Evolutionary conservation across 1,140 invertebrate genomes (phyloP), one percentile per base, ranked within the genome.

Genomic region (Macrobrachium nipponense): DNA sequence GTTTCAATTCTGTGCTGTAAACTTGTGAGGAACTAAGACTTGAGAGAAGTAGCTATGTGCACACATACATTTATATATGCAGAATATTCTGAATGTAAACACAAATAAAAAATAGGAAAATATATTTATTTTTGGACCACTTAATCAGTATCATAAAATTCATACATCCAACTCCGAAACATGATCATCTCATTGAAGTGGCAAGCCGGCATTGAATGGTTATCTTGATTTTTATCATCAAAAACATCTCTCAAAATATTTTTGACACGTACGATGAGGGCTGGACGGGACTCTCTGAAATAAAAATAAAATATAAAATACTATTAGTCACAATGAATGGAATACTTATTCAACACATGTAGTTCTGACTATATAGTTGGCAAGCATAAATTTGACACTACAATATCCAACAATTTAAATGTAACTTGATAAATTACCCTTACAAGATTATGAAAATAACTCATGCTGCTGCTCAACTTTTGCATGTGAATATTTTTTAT

Each of bases 181-280:
- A 66, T 81, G 64, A 81, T 59, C 80, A 81, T 81, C 36, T 81
- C 80, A 72, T 81, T 81, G 43, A 59, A 81, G 80, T 81, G 80
- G 62, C 64, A 70, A 14, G 66, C 80, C 18, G 80, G 80, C 7
- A 20, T 81, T 15, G 68, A 51, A 10, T 66, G 64, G 7, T 36
- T 81, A 15, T 81, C 80, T n/a, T 72, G 80, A 70, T 81, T 15
- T n/a, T 70, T 58, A 18, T 81, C 80, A 59, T 70, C 66, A 59
- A 81, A 81, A n/a, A 72, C 80, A 27, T 81, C 80, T 20, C 66
- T 70, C 6, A 81, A 44, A 15, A 51, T 51, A 23, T 36, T 81
- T n/a, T 66, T 14, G 11, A 81, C 20, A 12, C 80, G 66, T 10
- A 81, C 80, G 6, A 81, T 43, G 58, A 81, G 68, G 17, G 80